Base-by-base conservation (phyloP, 2,797 vertebrate species). In the Cryptoprocta ferox region DNA sequence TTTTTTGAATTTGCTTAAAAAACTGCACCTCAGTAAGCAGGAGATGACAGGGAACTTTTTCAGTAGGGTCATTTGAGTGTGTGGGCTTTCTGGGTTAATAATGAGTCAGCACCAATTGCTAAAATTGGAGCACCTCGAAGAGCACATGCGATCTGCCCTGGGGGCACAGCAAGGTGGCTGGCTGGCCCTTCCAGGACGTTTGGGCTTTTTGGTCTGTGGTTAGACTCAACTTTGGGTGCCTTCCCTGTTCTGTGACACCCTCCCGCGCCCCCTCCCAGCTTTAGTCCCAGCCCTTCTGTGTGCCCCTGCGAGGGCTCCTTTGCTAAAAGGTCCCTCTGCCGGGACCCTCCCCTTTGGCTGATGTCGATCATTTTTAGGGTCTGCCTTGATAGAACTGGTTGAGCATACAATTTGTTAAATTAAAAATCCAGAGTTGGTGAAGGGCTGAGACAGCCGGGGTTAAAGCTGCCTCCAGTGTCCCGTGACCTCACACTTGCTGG, bases 31-130 rank as follows among this genome's bases (percentile, higher is more conserved):
- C 65, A 66, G 30, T 82, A 98, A 98, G 96, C 88, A 80, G 94
- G 95, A 98, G 78, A 94, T 97, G 98, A 97, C 98, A 91, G 30
- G 39, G 97, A 98, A 92, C 94, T 96, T 92, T 93, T 96, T 97
- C 95, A 95, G 98, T 99, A 98, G 98, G 98, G 98, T 98, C 98
- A 98, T 98, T 97, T 98, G 98, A 98, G 98, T 98, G 98, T 75
- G 99, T 99, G 98, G 99, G 99, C 98, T 99, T 89, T 80, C 89
- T 84, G 95, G 91, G 98, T 97, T 97, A 98, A 98, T 99, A 99
- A 99, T 99, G 99, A 99, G 98, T 99, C 99, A 99, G 99, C 99
- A 94, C 73, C 50, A 35, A 35, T 73, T 96, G 94, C 96, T 98
- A 95, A 98, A 95, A 92, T 66, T 97, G 97, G 98, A 98, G 98